Evolutionary conservation across 2,888 invertebrate genomes (phyloP).

Genomic region (Drosophila picticornis): DNA sequence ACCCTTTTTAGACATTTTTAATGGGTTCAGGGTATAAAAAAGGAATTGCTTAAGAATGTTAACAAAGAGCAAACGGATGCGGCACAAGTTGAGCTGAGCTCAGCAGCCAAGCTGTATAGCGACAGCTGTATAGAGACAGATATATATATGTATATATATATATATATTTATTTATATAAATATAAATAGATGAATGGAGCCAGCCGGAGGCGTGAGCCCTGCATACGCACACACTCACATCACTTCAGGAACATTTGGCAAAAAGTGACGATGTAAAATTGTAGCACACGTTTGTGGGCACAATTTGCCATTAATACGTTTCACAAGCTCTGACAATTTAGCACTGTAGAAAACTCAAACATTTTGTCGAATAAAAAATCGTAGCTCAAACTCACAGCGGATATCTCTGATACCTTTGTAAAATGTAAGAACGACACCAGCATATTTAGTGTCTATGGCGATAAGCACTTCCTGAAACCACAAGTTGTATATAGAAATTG

Average conservation of each 20-base stretch:
- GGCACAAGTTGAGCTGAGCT: slow-evolving; percentile 16
- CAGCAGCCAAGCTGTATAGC: slow-evolving; percentile 7
- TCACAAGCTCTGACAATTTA: neutral
- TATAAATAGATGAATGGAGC: slow-evolving; percentile 7
- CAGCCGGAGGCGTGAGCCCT: neutral
- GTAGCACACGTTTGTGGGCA: slow-evolving; percentile 53
- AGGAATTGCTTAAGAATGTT: slow-evolving; percentile 7
- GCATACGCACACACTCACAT: neutral
- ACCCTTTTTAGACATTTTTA: neutral
- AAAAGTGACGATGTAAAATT: slow-evolving; percentile 49
- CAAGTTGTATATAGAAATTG: neutral
- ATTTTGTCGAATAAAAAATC: neutral
- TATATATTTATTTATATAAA: neutral
- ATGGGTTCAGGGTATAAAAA: neutral
- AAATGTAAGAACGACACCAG: neutral
- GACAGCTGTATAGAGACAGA: neutral
- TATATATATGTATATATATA: neutral
- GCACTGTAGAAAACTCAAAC: neutral
- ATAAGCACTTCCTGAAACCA: neutral
- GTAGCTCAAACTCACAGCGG: neutral
- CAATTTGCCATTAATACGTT: slow-evolving; percentile 43
- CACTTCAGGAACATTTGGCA: slow-evolving; percentile 15
- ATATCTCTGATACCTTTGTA: neutral
- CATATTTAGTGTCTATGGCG: neutral
- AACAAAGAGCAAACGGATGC: slow-evolving; percentile 18